Conservation (phyloP, 2,113 vertebrate genomes). For the Protobothrops flavoviridis region DNA sequence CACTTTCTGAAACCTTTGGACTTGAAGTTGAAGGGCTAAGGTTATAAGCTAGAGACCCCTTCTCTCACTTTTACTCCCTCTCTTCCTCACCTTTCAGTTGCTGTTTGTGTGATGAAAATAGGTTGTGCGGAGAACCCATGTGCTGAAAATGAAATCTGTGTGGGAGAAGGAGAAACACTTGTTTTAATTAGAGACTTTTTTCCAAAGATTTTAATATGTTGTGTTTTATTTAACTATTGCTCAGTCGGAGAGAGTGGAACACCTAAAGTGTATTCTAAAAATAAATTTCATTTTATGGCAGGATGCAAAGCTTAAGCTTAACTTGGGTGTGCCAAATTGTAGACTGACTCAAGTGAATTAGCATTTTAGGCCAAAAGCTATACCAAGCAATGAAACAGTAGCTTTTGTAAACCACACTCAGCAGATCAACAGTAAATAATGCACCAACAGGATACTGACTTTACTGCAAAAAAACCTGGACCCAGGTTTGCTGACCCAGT, state of each 20-base stretch:
- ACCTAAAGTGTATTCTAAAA: conserved; percentile 35
- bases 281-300: not conserved
- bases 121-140: conserved; percentile 28
- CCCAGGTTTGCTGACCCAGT: not conserved
- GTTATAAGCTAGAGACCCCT: not conserved
- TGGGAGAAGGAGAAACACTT: conserved; percentile 8
- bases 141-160: conserved; percentile 13
- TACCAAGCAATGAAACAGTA: not conserved
- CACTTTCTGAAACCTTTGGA: conserved; percentile 84
- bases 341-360: conserved; percentile 51
- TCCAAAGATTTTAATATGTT: conserved; percentile 48
- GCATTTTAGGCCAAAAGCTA: conserved; percentile 9
- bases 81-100: not conserved
- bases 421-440: not conserved
- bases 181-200: conserved; percentile 54
- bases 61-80: not conserved
- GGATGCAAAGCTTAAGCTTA: conserved; percentile 12
- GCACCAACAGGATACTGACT: not conserved
- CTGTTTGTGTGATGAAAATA: conserved; percentile 34
- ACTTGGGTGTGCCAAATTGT: conserved; percentile 35
- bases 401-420: not conserved
- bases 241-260: conserved; percentile 29
- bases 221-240: conserved; percentile 61
- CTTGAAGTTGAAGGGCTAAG: conserved; percentile 73
- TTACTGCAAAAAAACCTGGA: not conserved